phyloP scores from a whole-genome alignment of 2,113 vertebrate species.

The Paedocypris sp. region DNA sequence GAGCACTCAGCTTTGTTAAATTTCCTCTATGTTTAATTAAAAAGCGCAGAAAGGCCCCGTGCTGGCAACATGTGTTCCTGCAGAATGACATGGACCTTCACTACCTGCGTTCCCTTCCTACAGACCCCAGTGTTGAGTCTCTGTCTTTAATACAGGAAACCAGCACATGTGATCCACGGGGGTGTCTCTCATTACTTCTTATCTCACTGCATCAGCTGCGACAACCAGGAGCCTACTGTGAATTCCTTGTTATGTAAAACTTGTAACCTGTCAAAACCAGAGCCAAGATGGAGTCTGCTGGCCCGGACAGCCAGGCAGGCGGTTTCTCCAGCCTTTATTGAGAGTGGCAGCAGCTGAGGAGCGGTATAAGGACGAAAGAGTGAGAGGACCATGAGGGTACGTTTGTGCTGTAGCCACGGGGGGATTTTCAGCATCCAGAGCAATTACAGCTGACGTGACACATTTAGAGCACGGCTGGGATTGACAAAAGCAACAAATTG shows the following conservation, averaged over 20 bases:
- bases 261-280: slow-evolving; percentile 23
- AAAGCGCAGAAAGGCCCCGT: slow-evolving; percentile 60
- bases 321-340: slow-evolving; percentile 48
- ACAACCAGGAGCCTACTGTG: slow-evolving; percentile 18
- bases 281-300: slow-evolving; percentile 22
- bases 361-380: slow-evolving; percentile 11
- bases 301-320: slow-evolving; percentile 25
- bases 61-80: slow-evolving; percentile 46
- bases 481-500: slow-evolving; percentile 57
- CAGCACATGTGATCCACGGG: slow-evolving; percentile 6
- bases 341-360: slow-evolving; percentile 42
- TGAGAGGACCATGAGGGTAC: slow-evolving; percentile 43
- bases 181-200: slow-evolving; percentile 36
- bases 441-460: slow-evolving; percentile 61
- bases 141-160: slow-evolving; percentile 33
- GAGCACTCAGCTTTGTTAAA: slow-evolving; percentile 46
- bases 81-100: slow-evolving; percentile 43
- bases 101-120: slow-evolving; percentile 35
- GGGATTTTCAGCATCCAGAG: slow-evolving; percentile 48
- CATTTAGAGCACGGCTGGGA: slow-evolving; percentile 47
- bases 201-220: slow-evolving; percentile 26
- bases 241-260: slow-evolving; percentile 35
- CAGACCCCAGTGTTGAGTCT: slow-evolving; percentile 13
- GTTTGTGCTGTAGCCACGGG: slow-evolving; percentile 51
- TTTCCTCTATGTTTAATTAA: slow-evolving; percentile 63